phyloP scores from a whole-genome alignment of 2,888 invertebrate species.

The Philereme vetulata region DNA sequence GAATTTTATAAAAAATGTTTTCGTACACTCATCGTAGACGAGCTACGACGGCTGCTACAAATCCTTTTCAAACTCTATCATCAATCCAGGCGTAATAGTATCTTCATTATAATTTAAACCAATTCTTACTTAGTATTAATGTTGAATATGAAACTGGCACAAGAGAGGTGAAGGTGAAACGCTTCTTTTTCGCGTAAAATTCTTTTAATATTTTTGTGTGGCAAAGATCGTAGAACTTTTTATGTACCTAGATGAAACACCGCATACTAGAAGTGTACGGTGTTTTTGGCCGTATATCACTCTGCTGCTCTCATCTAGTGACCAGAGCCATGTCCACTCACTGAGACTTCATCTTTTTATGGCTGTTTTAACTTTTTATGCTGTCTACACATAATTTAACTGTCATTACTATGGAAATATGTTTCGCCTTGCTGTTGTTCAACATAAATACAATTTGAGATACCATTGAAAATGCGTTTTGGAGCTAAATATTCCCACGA shows the following conservation, averaged over 20 bases:
- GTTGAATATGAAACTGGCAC: too few species aligned
- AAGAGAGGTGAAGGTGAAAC: too few species aligned
- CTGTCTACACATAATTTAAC: conserved; percentile 72
- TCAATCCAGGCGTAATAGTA: too few species aligned
- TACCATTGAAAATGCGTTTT: conserved; percentile 10
- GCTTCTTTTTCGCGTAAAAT: not conserved
- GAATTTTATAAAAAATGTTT: too few species aligned
- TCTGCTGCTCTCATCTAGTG: conserved; percentile 56
- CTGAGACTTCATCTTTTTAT: conserved; percentile 76
- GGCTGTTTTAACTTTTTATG: conserved; percentile 59
- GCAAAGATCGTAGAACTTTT: not conserved
- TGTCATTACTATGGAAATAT: conserved; percentile 63
- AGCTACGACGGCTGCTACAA: too few species aligned
- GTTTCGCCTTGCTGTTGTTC: conserved; percentile 39
- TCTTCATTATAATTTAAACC: too few species aligned
- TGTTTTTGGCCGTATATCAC: conserved; percentile 15
- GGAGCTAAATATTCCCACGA: conserved; percentile 8
- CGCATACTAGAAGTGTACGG: not conserved
- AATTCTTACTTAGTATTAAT: too few species aligned
- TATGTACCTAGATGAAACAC: conserved; percentile 5
- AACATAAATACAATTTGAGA: conserved; percentile 10
- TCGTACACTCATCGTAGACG: too few species aligned
- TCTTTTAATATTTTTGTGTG: not conserved
- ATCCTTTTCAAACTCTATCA: too few species aligned
- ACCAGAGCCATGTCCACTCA: conserved; percentile 66